phyloP scores from a whole-genome alignment of 2,797 vertebrate species.

The Fratercula arctica region DNA sequence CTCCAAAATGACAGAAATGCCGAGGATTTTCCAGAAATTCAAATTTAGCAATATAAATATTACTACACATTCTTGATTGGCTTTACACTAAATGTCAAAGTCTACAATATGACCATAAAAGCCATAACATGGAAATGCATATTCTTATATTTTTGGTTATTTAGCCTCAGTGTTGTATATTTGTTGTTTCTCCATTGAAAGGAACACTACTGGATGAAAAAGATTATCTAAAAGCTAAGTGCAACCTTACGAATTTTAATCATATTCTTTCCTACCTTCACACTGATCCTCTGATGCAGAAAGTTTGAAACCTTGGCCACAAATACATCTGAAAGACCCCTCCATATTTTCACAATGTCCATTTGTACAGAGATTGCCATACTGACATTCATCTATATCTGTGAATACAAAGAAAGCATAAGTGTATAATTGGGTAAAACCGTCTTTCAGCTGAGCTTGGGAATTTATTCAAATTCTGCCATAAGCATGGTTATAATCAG shows the following conservation, averaged over 20 bases:
- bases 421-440: not conserved
- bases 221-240: not conserved
- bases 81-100: not conserved
- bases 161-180: not conserved
- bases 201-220: not conserved
- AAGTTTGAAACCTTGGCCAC: conserved; percentile 84
- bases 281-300: conserved; percentile 85
- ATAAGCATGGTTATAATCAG: not conserved
- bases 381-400: conserved; percentile 94
- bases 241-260: not conserved
- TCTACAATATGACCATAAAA: not conserved
- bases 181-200: not conserved
- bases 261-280: conserved; percentile 80
- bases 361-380: conserved; percentile 83
- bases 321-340: conserved; percentile 90
- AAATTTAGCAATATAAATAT: not conserved
- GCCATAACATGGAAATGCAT: not conserved
- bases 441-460: not conserved
- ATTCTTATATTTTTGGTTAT: not conserved
- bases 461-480: not conserved
- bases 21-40: not conserved
- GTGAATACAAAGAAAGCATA: not conserved
- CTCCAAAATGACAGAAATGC: not conserved
- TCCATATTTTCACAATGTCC: conserved; percentile 90
- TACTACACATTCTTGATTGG: not conserved